phyloP scores from a whole-genome alignment of 2,113 vertebrate genomes.

The Tetrax tetrax region DNA sequence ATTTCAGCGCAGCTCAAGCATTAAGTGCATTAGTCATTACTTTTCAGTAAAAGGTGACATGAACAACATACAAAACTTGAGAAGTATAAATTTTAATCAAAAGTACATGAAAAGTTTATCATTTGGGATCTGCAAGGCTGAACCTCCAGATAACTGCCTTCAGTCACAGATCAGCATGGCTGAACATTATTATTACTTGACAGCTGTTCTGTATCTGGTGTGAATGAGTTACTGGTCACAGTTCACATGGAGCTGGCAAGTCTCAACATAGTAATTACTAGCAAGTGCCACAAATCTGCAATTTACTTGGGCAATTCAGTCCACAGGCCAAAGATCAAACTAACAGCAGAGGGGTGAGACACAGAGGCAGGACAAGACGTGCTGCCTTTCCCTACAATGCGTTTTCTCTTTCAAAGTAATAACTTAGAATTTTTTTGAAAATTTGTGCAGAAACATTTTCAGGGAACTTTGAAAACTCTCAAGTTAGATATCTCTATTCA shows the following conservation, averaged over 20 bases:
- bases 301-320: neutral
- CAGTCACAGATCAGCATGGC: neutral
- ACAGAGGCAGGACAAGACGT: neutral
- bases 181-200: neutral
- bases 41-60: neutral
- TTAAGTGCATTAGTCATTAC: neutral
- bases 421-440: neutral
- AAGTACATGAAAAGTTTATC: neutral
- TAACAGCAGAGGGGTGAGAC: neutral
- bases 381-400: neutral
- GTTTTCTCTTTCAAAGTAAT: neutral
- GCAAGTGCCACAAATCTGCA: neutral
- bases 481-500: neutral
- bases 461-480: neutral
- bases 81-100: neutral
- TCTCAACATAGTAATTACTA: neutral
- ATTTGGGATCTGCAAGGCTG: neutral
- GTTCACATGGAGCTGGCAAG: neutral
- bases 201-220: neutral
- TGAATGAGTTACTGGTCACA: neutral
- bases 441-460: neutral
- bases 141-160: neutral
- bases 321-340: neutral
- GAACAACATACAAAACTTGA: neutral
- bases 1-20: neutral